Percentiles rank a stretch among this genome's conserved stretches.
These are phyloP conservation scores for Lysiphlebus fabarum DNA, from an alignment of 1,140 invertebrate species.

Conservation along the genomic window DNA sequence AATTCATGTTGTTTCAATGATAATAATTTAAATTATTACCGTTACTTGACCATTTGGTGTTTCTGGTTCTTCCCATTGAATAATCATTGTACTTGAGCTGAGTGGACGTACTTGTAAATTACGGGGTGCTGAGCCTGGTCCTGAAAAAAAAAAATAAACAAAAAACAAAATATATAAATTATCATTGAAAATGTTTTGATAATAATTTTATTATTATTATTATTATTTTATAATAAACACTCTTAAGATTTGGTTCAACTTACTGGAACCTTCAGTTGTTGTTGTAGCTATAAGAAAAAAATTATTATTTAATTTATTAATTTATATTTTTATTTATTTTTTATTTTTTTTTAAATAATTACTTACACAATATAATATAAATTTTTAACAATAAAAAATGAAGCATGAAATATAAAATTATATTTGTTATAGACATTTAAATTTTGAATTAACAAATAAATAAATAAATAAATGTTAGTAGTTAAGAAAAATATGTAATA, in stretches of 20 bases:
- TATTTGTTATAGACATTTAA: background rate
- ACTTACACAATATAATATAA: background rate
- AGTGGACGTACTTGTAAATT: conserved; percentile 90
- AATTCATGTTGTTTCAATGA: background rate
- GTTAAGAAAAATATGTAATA: too few relatives aligned
- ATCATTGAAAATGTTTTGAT: too few relatives aligned
- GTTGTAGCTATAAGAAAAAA: conserved; percentile 66
- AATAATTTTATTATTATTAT: too few relatives aligned
- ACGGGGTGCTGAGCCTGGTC: conserved; percentile 89
- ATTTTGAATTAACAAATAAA: background rate
- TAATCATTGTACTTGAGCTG: conserved; percentile 91
- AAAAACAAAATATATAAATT: background rate
- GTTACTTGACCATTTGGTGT: conserved; percentile 95
- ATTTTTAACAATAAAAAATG: conserved; percentile 16
- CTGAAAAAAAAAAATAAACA: conserved; percentile 55
- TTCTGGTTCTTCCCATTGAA: conserved; percentile 96
- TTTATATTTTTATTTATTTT: conserved; percentile 5
- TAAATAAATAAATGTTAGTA: too few relatives aligned
- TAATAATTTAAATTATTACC: conserved; percentile 56
- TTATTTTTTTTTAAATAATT: background rate
- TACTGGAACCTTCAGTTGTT: conserved; percentile 82
- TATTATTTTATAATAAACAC: conserved; percentile 46
- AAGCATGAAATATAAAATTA: background rate
- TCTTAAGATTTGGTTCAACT: conserved; percentile 59
- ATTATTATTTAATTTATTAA: conserved; percentile 17